Conservation (phyloP, 2,888 invertebrate species). For the Rhagophthalmus giganteus region DNA sequence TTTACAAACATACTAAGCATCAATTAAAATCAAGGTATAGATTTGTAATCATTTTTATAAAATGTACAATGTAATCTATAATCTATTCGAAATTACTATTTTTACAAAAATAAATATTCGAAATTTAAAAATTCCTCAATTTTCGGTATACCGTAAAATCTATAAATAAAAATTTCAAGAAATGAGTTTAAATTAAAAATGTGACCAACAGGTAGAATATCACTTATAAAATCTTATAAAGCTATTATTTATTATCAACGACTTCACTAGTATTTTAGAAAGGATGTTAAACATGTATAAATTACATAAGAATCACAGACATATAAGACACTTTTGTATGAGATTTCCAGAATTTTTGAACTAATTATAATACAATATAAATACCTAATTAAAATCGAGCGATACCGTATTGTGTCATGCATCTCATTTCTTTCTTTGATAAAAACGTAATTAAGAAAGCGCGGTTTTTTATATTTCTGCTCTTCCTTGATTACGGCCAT, state of each 20-base stretch:
- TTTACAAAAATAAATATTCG: constrained; percentile 12
- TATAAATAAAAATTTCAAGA: background rate
- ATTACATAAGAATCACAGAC: constrained; percentile 47
- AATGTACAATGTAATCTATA: constrained; percentile 16
- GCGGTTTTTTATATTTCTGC: background rate
- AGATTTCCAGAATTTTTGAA: constrained; percentile 26
- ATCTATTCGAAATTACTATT: background rate
- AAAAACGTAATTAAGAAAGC: constrained; percentile 11
- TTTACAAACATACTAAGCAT: constrained; percentile 44
- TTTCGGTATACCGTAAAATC: too few relatives aligned
- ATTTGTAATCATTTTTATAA: constrained; percentile 11
- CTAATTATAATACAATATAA: constrained; percentile 7
- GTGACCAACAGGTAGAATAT: background rate
- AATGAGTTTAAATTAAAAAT: background rate
- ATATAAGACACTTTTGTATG: constrained; percentile 42
- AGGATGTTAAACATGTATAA: constrained; percentile 26
- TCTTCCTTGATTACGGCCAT: constrained; percentile 17
- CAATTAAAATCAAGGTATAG: constrained; percentile 10
- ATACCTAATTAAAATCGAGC: constrained; percentile 6
- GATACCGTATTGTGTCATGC: background rate
- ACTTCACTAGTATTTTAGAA: constrained; percentile 13
- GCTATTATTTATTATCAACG: constrained; percentile 13
- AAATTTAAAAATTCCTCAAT: too few relatives aligned
- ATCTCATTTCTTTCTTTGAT: background rate
- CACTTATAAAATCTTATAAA: constrained; percentile 11